Evolutionary conservation across 2,888 invertebrate species (phyloP).

Genomic region (Drosophila tripunctata): DNA sequence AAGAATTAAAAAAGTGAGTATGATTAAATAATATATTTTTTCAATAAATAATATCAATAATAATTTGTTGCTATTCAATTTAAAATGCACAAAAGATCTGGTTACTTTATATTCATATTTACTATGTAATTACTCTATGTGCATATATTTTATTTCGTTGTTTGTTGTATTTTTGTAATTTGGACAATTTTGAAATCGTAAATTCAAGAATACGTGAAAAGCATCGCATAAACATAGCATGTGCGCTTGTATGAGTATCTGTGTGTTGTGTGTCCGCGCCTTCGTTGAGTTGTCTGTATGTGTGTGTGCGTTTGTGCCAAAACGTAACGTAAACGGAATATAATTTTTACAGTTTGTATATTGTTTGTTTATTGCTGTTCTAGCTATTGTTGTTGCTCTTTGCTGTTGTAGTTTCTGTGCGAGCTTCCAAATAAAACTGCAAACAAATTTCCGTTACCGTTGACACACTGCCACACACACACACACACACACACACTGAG

Average conservation of each 20-base stretch:
- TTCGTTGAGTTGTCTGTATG: no score
- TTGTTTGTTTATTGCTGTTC: constrained; percentile 39
- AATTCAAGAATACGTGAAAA: background rate
- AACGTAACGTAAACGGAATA: constrained; percentile 40
- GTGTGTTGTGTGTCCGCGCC: background rate
- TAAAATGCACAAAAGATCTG: no score
- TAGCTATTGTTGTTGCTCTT: constrained; percentile 19
- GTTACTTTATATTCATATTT: no score
- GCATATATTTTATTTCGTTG: no score
- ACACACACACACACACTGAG: constrained; percentile 9
- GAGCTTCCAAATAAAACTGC: constrained; percentile 58
- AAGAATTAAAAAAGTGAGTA: no score
- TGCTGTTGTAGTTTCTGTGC: constrained; percentile 27
- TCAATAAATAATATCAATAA: no score
- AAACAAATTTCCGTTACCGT: constrained; percentile 63
- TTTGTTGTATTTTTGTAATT: no score
- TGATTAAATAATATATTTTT: no score
- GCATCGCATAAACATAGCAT: background rate
- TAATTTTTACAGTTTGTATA: constrained; percentile 51
- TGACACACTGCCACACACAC: constrained; percentile 27
- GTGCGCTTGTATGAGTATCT: background rate
- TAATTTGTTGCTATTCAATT: no score
- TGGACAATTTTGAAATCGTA: background rate
- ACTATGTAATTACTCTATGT: no score
- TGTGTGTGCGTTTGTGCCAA: constrained; percentile 17